A percentile compares a stretch with the other conserved stretches of the same genome.
phyloP scores from a whole-genome alignment of 1,140 invertebrate species.

The Ephestia elutella region DNA sequence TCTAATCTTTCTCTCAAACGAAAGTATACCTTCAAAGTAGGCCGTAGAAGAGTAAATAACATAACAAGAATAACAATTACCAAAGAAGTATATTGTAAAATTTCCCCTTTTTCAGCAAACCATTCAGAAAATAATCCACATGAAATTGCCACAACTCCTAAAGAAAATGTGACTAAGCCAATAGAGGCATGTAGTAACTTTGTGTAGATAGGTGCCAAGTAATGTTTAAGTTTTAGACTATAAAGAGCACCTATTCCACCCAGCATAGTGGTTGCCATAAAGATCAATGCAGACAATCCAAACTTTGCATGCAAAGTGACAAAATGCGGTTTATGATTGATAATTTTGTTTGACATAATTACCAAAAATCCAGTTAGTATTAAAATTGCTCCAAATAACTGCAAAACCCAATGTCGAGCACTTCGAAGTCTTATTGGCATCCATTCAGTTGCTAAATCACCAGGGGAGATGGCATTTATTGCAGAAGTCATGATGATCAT shows the following conservation, averaged over 20 bases:
- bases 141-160: conserved; percentile 59
- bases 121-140: conserved; percentile 58
- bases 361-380: conserved; percentile 54
- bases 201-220: conserved; percentile 62
- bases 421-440: conserved; percentile 65
- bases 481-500: conserved; percentile 65
- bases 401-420: conserved; percentile 68
- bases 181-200: conserved; percentile 62
- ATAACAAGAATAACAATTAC: conserved; percentile 50
- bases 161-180: conserved; percentile 58
- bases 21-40: conserved; percentile 64
- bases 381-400: conserved; percentile 44
- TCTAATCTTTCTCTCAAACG: conserved; percentile 64
- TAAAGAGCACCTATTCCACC: conserved; percentile 62
- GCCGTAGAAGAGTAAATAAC: conserved; percentile 61
- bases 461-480: conserved; percentile 66
- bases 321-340: conserved; percentile 52
- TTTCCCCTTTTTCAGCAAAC: conserved; percentile 53
- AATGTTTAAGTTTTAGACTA: conserved; percentile 65
- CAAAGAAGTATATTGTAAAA: conserved; percentile 44
- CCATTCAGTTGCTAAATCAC: conserved; percentile 68
- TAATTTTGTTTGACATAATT: conserved; percentile 63
- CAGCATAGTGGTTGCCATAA: conserved; percentile 50
- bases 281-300: conserved; percentile 59
- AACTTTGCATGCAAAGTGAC: conserved; percentile 60